These are phyloP conservation scores for Schizopygopsis malacanthus DNA, from an alignment of 2,797 vertebrate species.

Conservation along the genomic window DNA sequence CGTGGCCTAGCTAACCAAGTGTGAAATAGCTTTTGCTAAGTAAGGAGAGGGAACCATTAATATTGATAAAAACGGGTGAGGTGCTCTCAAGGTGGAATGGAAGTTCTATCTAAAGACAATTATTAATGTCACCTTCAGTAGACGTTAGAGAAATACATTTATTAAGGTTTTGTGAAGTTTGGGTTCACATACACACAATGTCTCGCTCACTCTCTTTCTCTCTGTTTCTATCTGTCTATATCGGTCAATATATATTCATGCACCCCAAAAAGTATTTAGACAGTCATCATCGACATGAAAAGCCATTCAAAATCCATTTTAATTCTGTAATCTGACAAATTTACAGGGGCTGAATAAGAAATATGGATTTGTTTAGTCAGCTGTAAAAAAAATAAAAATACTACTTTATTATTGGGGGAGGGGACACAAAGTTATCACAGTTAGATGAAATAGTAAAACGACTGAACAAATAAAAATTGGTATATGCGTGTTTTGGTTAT, in stretches of 20 bases:
- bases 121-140: conserved; percentile 83
- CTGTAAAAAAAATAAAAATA: neutral
- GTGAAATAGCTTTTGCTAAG: conserved; percentile 88
- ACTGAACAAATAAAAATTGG: neutral
- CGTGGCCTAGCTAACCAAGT: conserved; percentile 83
- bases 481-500: neutral
- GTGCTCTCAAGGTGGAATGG: conserved; percentile 83
- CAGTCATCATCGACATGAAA: neutral
- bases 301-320: neutral
- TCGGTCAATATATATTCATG: neutral
- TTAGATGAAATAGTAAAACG: neutral
- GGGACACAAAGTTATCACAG: neutral
- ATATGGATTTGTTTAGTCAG: neutral
- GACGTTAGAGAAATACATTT: conserved; percentile 69
- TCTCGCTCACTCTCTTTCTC: neutral
- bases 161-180: conserved; percentile 62
- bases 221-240: neutral
- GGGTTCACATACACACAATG: conserved; percentile 19
- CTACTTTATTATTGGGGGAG: too few species aligned
- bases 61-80: conserved; percentile 82
- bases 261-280: neutral
- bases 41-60: conserved; percentile 83
- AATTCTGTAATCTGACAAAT: neutral
- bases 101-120: conserved; percentile 78
- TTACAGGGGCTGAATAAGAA: neutral